Base-by-base conservation (phyloP, 2,797 vertebrate species). In the Semotilus atromaculatus region DNA sequence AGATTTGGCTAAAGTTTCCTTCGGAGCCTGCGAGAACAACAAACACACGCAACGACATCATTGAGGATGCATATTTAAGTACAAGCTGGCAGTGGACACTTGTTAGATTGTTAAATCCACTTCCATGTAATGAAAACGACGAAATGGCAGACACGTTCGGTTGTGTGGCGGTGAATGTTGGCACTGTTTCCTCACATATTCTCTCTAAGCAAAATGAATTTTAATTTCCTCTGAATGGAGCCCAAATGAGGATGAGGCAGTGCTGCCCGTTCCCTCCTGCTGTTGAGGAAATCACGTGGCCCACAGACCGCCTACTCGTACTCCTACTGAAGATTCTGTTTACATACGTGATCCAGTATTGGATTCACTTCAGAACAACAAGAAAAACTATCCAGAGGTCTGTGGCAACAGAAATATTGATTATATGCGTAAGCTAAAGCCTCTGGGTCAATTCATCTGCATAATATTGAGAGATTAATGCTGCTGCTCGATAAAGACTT, bases 1-100 rank as follows among this genome's bases (percentile, higher is more conserved):
- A 0, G 98, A 98, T 93, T 98, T 99, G 91, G 98, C 98, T 87
- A 99, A 92, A 10, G 98, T 99, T 93, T 99, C 98, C 93, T 99
- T 99, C 43, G 98, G 97, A 18, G 97, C 98, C 98, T 99, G 92
- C 21, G 9, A 88, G 68, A 81, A 85, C 62, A 89, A 43, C 43
- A 85, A 88, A 82, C 73, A 79, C 45, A 83, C 11, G 80, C 45
- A 75, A 55, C 18, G 18, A 64, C 80, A 60, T 87, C 75, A 78
- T 29, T 79, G 67, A 85, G 67, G 43, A 83, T 48, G 36, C 48
- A 67, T 53, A 67, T 51, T 68, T 60, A 51, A 87, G 66, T 36
- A 62, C 62, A 74, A 16, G 70, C 48, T 78, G 71, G 82, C 70
- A 79, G 6, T 13, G 5, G 40, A 19, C 34, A 83, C 66, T 83